Evolutionary conservation across 2,113 vertebrate species (phyloP), one percentile per base, ranked within the genome.

Genomic region (Ochotona princeps): DNA sequence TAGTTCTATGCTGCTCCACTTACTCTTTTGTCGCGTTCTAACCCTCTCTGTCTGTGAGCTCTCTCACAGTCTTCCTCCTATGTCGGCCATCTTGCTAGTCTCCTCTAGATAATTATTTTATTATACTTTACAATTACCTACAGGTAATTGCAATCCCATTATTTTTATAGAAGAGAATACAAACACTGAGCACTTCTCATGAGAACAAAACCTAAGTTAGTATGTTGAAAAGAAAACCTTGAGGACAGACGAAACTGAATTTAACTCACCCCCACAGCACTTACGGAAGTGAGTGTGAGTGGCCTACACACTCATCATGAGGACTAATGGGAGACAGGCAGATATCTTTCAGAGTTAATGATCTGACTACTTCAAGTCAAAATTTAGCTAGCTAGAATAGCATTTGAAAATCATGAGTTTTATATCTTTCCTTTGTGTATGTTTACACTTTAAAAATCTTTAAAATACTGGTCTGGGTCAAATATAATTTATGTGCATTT

Each of bases 381-480:
- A 83, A 78, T 91, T 17, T 3, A 79, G 10, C 1, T 25, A 83
- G 32, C 4, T 44, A 44, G 38, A 44, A 44, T n/a, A 87, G 60
- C 11, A 83, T 78, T 13, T 79, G 28, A 54, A 85, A 90, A 72
- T 74, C 30, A 1, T 66, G 18, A 61, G 66, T 86, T 91, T 30
- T 79, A 78, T 15, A 26, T 11, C 7, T 3, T 30, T 85, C 1
- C 8, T 4, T 75, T 94, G 5, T 21, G 21, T 38, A 79, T 80
- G 26, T 67, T 94, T 81, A 79, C 15, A 32, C 69, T 89, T 89
- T 65, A 10, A 83, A 61, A n/a, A 18, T 57, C 54, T 57, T 84
- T 70, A 84, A 79, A 91, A 65, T 15, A 49, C 25, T 21, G 0
- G 0, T 61, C 89, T 83, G 20, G 72, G 85, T 54, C 32, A 69